Evolutionary conservation across 2,888 invertebrate species (phyloP), one percentile per base, ranked within the genome.

Genomic region (Drosophila merina): DNA sequence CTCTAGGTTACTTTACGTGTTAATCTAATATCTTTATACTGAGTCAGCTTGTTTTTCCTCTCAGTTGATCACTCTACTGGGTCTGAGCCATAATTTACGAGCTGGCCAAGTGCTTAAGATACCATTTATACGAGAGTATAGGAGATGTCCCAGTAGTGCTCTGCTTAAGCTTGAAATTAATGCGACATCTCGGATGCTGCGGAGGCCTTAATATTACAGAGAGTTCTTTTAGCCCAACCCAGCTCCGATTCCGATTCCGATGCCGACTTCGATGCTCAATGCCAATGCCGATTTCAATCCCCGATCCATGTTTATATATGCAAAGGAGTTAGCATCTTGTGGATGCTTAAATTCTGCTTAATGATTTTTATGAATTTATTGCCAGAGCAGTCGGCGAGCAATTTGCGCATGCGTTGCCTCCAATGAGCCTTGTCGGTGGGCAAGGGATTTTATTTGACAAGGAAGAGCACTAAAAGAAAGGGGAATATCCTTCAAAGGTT

Each of bases 281-380:
- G 26, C 48, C 44, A 30, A 14, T 12, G 44, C 66, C 28, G 4
- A 5, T 28, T 28, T 28, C 5, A 20, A 20, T 20, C 20, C 20
- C 20, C 38, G 50, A 45, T 49, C 44, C 36, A 33, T 31, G 44
- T 44, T 14, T 33, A 30, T 28, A 44, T 63, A 50, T 42, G 50
- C 26, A n/a, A 70, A 70, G 71, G 70, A 59, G 69, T 54, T 57
- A 38, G 69, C 69, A 69, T 68, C 70, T 68, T 51, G 44, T 68
- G 69, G 40, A 68, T 68, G 69, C 57, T 60, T 70, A 68, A 83
- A 77, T 74, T 70, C 75, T 64, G 78, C 84, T 86, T 82, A 84
- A 82, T 82, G 86, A 82, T 82, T 82, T 81, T 82, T 82, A 82
- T 82, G 82, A 84, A 82, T 86, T 82, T 82, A 82, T 86, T 86